Conservation (phyloP, 2,113 vertebrate genomes). For the Ameiurus melas region DNA sequence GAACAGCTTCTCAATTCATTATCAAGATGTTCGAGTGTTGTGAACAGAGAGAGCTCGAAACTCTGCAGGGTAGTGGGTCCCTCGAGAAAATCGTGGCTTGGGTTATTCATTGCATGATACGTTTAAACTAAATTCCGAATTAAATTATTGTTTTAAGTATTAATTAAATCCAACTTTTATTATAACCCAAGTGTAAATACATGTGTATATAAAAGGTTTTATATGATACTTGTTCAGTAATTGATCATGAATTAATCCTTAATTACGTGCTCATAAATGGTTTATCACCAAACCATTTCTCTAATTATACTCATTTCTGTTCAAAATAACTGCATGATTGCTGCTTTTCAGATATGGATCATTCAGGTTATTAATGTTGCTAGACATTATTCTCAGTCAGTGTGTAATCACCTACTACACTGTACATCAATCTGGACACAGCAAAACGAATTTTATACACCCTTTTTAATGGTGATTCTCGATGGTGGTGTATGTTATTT, state of each 20-base stretch:
- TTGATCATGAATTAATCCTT: background rate
- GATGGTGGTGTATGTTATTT: background rate
- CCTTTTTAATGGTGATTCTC: background rate
- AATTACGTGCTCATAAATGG: background rate
- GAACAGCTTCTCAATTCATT: background rate
- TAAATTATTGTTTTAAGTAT: background rate
- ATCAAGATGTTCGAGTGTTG: conserved; percentile 1
- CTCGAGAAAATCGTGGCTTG: background rate
- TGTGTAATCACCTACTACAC: background rate
- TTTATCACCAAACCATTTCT: background rate
- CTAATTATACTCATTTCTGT: background rate
- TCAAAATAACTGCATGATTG: background rate
- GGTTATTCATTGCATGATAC: background rate
- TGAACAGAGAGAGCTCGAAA: background rate
- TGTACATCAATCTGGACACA: background rate
- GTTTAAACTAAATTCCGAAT: background rate
- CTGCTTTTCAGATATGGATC: background rate
- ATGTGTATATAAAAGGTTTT: background rate
- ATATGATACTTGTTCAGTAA: background rate
- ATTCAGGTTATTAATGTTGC: background rate
- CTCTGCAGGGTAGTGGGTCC: background rate
- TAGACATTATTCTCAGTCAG: background rate
- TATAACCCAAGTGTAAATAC: background rate
- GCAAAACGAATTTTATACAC: background rate
- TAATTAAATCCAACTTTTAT: background rate